Evolutionary conservation across 2,888 invertebrate species (phyloP).

Genomic region (Hecatera dysodea): DNA sequence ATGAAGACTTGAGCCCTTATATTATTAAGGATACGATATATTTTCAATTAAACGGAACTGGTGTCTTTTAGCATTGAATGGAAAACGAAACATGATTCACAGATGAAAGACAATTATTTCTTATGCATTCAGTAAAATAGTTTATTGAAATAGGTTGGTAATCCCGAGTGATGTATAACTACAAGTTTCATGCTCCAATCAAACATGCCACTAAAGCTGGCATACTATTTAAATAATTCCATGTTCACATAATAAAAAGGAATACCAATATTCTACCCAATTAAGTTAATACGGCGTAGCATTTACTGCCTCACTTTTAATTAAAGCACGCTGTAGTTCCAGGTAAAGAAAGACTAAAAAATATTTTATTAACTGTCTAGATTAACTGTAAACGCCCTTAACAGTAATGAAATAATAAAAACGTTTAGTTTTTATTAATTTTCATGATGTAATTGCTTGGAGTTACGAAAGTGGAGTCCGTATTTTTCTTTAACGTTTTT

Average conservation of each 20-base stretch:
- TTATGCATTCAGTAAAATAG: not conserved
- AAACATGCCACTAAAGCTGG: not conserved
- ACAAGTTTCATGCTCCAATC: not conserved
- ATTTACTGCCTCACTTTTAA: conserved; percentile 55
- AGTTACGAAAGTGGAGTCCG: not conserved
- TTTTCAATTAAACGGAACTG: not conserved
- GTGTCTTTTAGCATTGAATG: not conserved
- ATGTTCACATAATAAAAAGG: conserved; percentile 40
- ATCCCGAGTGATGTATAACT: not conserved
- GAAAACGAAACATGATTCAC: not conserved
- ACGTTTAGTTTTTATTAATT: conserved; percentile 20
- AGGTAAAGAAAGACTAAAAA: conserved; percentile 3
- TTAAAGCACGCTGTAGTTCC: conserved; percentile 38
- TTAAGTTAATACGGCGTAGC: conserved; percentile 34
- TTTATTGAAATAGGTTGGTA: not conserved
- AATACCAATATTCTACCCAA: conserved; percentile 43
- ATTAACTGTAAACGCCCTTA: conserved; percentile 19
- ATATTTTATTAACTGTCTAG: conserved; percentile 30
- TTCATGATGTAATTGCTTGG: conserved; percentile 16
- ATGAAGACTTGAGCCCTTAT: too few species aligned
- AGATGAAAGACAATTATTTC: not conserved
- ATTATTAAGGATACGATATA: too few species aligned
- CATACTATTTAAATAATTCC: conserved; percentile 13
- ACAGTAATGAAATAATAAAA: conserved; percentile 34
- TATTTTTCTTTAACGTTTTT: not conserved